Percentiles rank a stretch among this genome's conserved stretches.
phyloP scores from a whole-genome alignment of 35 echinoderm and acorn worm genomes.

The Ophioderma brevispina region DNA sequence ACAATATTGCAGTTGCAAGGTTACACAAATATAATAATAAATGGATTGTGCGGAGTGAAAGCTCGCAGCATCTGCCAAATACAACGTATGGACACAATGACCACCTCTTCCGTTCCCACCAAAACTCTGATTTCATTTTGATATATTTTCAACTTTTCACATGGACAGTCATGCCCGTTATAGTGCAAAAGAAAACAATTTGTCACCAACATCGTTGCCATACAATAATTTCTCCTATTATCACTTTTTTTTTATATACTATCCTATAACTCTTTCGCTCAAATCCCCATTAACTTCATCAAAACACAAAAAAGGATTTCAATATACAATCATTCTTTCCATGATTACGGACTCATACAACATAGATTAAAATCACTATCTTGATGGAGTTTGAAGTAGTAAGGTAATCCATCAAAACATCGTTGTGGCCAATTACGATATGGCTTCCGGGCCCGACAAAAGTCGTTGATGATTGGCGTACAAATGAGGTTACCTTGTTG shows the following conservation, averaged over 20 bases:
- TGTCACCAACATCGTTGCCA: not conserved
- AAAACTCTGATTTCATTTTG: not conserved
- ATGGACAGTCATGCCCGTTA: not conserved
- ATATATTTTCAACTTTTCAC: not conserved
- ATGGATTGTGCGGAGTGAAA: too few species aligned
- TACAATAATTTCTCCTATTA: not conserved
- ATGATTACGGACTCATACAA: not conserved
- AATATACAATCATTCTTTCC: not conserved
- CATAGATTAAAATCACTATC: not conserved
- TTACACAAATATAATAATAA: too few species aligned
- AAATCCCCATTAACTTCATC: not conserved
- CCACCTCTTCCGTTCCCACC: not conserved
- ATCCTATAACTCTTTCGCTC: not conserved
- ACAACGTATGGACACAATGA: too few species aligned
- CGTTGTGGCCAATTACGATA: not conserved
- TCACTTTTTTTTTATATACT: not conserved
- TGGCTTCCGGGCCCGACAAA: not conserved
- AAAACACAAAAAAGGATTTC: not conserved
- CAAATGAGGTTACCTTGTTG: too few species aligned
- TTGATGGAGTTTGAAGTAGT: not conserved
- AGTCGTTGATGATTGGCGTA: too few species aligned
- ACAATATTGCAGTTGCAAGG: too few species aligned
- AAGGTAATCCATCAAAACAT: slow-evolving; percentile 14
- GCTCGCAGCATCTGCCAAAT: too few species aligned
- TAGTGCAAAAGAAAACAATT: not conserved